Evolutionary conservation across 2,888 invertebrate genomes (phyloP).

Genomic region (Zele albiditarsus): DNA sequence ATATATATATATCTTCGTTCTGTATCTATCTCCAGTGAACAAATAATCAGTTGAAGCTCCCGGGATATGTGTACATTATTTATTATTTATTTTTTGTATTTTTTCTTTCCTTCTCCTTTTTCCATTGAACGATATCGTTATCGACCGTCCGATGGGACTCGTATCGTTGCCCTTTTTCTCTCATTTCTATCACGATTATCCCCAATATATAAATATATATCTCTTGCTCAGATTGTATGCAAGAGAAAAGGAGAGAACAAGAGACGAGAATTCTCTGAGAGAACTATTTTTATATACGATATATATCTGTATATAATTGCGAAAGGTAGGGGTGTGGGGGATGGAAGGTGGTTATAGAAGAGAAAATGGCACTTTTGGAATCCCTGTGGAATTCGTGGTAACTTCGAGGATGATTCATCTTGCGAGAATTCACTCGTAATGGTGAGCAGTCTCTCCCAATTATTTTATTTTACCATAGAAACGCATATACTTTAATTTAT

Average conservation of each 20-base stretch:
- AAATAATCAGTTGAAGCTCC: conserved; percentile 29
- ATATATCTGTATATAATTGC: background rate
- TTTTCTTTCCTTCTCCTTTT: conserved; percentile 1
- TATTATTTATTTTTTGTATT: background rate
- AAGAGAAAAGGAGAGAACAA: background rate
- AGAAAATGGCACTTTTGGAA: conserved; percentile 49
- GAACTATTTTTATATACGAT: conserved; percentile 10
- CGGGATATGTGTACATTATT: conserved; percentile 1
- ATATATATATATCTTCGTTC: conserved; percentile 13
- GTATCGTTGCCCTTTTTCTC: conserved; percentile 7
- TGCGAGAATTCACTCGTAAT: conserved; percentile 43
- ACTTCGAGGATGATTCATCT: conserved; percentile 50
- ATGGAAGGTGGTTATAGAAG: conserved; percentile 22
- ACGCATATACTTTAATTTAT: background rate
- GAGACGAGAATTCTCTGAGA: background rate
- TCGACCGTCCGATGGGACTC: conserved; percentile 9
- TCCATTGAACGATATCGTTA: conserved; percentile 27
- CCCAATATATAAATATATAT: conserved; percentile 13
- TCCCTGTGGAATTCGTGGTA: conserved; percentile 46
- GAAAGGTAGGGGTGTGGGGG: conserved; percentile 11
- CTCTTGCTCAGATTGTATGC: background rate
- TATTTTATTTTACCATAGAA: conserved; percentile 36
- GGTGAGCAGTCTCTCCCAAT: conserved; percentile 13
- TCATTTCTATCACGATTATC: conserved; percentile 19
- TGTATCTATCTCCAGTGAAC: conserved; percentile 4